Evolutionary conservation across 2,113 vertebrate species (phyloP).

Genomic region (Campylomormyrus tamandua): DNA sequence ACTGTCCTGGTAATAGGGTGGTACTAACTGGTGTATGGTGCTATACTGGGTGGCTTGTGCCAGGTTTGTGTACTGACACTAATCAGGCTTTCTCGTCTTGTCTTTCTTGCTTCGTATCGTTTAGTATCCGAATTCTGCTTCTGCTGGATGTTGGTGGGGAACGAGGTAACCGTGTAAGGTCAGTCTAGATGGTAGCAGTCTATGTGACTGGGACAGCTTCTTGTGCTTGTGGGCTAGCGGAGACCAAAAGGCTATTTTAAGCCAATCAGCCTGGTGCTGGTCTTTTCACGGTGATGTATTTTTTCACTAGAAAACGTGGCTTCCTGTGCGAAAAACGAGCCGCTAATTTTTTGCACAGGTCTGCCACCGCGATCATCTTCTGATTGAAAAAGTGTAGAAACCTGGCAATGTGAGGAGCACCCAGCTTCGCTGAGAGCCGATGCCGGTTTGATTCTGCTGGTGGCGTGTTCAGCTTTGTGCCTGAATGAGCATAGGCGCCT

Average conservation of each 20-base stretch:
- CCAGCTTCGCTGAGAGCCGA: not conserved
- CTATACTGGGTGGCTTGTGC: not conserved
- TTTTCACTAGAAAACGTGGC: not conserved
- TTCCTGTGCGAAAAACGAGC: not conserved
- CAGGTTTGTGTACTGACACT: not conserved
- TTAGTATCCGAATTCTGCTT: not conserved
- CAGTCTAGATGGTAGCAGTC: not conserved
- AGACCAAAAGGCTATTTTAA: not conserved
- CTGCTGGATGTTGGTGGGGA: not conserved
- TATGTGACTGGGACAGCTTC: not conserved
- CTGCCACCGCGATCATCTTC: not conserved
- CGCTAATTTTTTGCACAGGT: not conserved
- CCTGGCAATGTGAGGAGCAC: not conserved
- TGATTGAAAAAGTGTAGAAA: not conserved
- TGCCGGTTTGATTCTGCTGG: not conserved
- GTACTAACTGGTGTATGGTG: not conserved
- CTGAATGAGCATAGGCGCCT: not conserved
- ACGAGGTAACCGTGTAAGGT: not conserved
- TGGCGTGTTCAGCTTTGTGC: not conserved
- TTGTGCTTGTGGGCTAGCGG: not conserved
- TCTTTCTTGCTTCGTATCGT: not conserved
- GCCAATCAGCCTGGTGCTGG: not conserved
- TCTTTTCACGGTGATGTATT: not conserved
- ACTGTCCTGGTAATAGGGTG: not conserved
- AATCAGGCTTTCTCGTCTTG: not conserved